Base-by-base conservation (phyloP, 2,797 vertebrate species). In the Aselliscus stoliczkanus region DNA sequence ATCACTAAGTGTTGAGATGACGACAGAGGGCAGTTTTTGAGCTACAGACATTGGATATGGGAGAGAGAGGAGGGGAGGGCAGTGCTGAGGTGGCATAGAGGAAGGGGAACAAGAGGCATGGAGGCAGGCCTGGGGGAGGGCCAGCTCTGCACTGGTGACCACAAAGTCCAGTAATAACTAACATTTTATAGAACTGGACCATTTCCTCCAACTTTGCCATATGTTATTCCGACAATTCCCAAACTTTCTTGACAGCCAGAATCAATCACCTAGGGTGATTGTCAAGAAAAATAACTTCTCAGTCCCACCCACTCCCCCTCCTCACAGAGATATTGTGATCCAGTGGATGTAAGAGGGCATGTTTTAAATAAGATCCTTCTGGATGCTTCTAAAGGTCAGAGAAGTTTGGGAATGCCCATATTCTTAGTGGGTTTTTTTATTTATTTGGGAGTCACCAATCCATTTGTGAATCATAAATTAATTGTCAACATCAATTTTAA, bases 91-190 rank as follows among this genome's bases (percentile, higher is more conserved):
- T 25, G 7, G 15, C 14, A 13, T 42, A 25, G 15, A 56, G 13
- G 37, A 47, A 84, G 37, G 34, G 7, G 20, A 58, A 18, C 4
- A 85, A 21, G 10, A 34, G 50, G 64, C 47, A 34, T 1, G 18
- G 23, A 23, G 27, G 5, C 10, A 1, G 31, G 12, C 5, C 0
- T 2, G 7, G 42, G 44, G 39, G 5, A 58, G 27, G 1, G 2
- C 37, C 39, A n/a, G 23, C 25, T 50, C 39, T 64, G 27, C 5
- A 3, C 60, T 14, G 0, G 14, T 15, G 3, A 8, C 27, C 17
- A 2, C 62, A 25, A 50, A 44, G 14, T 62, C n/a, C 31, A 50
- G 39, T 4, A 73, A 42, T 8, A 83, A 20, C 23, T 5, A 58
- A 15, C n/a, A 52, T 64, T 54, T 88, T 73, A 12, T 39, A 39